Base-by-base conservation (phyloP, 2,888 invertebrate genomes). In the Epirrita christyi region DNA sequence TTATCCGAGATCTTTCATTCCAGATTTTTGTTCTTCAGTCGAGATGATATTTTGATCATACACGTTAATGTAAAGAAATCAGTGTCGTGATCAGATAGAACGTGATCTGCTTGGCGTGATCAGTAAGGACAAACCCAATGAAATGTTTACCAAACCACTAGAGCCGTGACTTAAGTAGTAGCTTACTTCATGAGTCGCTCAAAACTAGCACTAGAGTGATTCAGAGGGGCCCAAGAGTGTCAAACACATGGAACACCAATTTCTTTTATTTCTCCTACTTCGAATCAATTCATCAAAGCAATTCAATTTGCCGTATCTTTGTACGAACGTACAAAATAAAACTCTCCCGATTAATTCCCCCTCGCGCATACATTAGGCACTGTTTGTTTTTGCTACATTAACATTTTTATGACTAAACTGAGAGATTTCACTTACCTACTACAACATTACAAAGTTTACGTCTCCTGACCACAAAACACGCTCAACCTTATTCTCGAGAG, bases 371-470 rank as follows among this genome's bases (percentile, higher is more conserved):
- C 76, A 91, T 91, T 90, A 90, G 75, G 72, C 81, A 80, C 79
- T 87, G 80, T 88, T 90, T 92, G 90, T 90, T 89, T 89, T 88
- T 85, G 84, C 82, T 76, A 81, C 88, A 91, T 92, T 92, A 88
- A 90, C 91, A 92, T 91, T 92, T 92, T 92, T 92, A 92, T 91
- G 86, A 88, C 88, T 87, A 83, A 83, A 86, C 85, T 83, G 81
- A 86, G 85, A 86, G 83, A 80, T 88, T 88, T 87, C 87, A 84
- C 86, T 88, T 85, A 84, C 77, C 21, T 21, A 21, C 21, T 84
- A 73, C 70, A 76, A 75, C 76, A 71, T 77, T 71, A 69, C 78
- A 70, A 76, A 71, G 71, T 67, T n/a, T 73, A 41, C 34, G 10
- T 46, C 11, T 6, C 14, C 36, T 36, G 9, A 29, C 13, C 29